Evolutionary conservation across 2,888 invertebrate species (phyloP).

Genomic region (Beris chalybata): DNA sequence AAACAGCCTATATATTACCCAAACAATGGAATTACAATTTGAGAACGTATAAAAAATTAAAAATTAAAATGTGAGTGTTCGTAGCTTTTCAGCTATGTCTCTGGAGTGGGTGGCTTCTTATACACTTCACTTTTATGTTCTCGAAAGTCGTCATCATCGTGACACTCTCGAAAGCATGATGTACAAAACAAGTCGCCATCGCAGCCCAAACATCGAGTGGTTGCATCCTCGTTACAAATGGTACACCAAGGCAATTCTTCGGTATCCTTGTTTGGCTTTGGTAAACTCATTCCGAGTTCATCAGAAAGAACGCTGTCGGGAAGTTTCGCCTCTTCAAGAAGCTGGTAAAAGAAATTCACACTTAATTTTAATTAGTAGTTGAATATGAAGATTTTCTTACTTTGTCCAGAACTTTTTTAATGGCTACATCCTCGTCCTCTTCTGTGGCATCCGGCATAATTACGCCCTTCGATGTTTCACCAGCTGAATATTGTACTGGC

Average conservation of each 20-base stretch:
- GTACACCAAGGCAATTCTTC: constrained; percentile 80
- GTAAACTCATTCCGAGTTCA: constrained; percentile 47
- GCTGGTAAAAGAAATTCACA: constrained; percentile 47
- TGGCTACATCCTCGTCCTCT: constrained; percentile 53
- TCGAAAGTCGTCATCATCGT: constrained; percentile 64
- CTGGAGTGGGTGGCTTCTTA: constrained; percentile 46
- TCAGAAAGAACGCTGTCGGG: constrained; percentile 56
- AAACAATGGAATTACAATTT: too few species aligned
- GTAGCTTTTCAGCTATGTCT: too few species aligned
- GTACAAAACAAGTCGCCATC: constrained; percentile 78
- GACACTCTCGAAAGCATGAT: constrained; percentile 72
- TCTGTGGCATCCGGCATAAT: constrained; percentile 51
- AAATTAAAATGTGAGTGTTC: too few species aligned
- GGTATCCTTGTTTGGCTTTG: constrained; percentile 46
- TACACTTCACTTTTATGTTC: constrained; percentile 48
- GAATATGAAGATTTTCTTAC: constrained; percentile 40
- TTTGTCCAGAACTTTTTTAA: constrained; percentile 51
- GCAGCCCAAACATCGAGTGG: constrained; percentile 74
- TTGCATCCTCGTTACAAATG: constrained; percentile 82
- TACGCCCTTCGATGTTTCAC: constrained; percentile 15
- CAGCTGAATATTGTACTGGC: constrained; percentile 1
- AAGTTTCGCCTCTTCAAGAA: constrained; percentile 59
- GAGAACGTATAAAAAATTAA: too few species aligned
- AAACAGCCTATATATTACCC: too few species aligned
- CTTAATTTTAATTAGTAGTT: background rate